Conservation (phyloP, 2,113 vertebrate genomes). For the Micronycteris hirsuta region DNA sequence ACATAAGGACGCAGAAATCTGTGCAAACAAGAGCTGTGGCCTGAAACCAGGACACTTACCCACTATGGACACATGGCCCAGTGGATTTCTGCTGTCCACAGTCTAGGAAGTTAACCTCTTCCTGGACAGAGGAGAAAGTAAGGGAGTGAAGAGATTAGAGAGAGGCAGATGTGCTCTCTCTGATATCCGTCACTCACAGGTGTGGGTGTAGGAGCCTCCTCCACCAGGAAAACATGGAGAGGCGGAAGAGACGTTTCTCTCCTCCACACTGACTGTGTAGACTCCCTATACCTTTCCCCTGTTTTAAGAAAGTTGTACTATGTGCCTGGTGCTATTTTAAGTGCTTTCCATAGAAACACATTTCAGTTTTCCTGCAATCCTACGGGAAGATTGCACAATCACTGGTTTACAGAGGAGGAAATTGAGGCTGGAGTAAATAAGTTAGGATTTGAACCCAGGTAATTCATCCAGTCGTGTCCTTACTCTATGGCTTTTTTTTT, state of each 20-base stretch:
- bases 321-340: neutral
- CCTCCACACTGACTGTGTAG: neutral
- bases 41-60: neutral
- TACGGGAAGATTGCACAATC: neutral
- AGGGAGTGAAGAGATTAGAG: neutral
- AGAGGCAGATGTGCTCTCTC: neutral
- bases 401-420: neutral
- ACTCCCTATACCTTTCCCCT: neutral
- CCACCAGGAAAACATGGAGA: neutral
- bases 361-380: neutral
- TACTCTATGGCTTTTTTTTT: neutral
- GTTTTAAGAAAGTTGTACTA: neutral
- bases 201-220: too few relatives aligned
- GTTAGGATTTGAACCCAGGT: neutral
- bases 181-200: neutral
- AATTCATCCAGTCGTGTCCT: neutral
- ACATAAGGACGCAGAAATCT: neutral
- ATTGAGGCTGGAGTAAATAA: neutral
- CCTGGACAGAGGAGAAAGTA: neutral
- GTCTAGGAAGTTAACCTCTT: neutral
- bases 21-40: neutral
- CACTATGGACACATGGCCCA: neutral
- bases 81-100: neutral
- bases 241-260: neutral
- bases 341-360: neutral